Conservation (phyloP, 2,113 vertebrate genomes). For the Serilophus lunatus region DNA sequence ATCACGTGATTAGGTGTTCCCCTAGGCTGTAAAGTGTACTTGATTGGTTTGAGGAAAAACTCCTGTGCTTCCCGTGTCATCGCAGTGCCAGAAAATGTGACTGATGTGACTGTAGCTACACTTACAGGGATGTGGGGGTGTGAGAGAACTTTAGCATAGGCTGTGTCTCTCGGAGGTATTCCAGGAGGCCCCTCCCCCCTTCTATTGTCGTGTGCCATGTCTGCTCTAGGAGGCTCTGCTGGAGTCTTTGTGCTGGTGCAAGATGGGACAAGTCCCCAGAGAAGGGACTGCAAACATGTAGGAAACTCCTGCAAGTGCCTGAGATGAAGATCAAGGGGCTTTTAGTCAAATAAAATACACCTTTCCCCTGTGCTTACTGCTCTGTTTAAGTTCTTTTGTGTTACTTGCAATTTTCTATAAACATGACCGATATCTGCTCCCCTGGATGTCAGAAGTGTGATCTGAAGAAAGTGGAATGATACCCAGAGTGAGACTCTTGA, state of each 20-base stretch:
- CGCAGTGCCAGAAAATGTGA: background rate
- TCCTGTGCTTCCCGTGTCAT: background rate
- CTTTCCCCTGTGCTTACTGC: background rate
- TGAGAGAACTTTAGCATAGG: background rate
- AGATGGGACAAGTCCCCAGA: background rate
- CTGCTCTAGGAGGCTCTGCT: background rate
- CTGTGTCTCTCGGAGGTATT: background rate
- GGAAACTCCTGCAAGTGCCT: background rate
- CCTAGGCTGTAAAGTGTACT: background rate
- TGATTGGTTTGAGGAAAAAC: background rate
- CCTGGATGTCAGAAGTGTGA: background rate
- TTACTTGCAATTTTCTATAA: constrained; percentile 1
- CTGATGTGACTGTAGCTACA: background rate
- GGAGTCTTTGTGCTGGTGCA: background rate
- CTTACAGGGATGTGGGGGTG: background rate
- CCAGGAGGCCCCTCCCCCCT: background rate
- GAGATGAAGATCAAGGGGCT: background rate
- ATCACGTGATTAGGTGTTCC: background rate
- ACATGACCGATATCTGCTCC: background rate
- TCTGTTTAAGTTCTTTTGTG: background rate
- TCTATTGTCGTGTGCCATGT: background rate
- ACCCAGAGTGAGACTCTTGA: constrained; percentile 7
- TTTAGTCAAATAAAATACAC: background rate
- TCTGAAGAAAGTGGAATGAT: background rate
- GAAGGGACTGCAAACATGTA: background rate